Evolutionary conservation across 1,140 invertebrate genomes (phyloP).

Genomic region (Drosophila ohnishii): DNA sequence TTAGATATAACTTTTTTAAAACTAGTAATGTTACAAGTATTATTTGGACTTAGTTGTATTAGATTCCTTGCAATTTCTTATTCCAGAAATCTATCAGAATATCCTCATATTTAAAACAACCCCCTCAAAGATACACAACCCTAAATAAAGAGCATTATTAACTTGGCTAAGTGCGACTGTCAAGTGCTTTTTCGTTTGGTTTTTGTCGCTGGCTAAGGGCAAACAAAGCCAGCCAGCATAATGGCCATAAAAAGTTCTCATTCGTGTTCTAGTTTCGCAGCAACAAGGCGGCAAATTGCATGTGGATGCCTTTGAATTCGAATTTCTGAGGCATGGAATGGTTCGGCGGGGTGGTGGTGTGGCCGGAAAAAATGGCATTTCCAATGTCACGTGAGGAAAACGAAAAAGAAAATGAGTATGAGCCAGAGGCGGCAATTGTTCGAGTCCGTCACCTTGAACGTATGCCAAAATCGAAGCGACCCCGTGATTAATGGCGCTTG

Average conservation of each 20-base stretch:
- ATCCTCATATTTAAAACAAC: not conserved
- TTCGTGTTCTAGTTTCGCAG: slow-evolving; percentile 76
- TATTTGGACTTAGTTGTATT: too few species aligned
- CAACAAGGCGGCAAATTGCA: slow-evolving; percentile 54
- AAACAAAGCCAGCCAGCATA: slow-evolving; percentile 69
- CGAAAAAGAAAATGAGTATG: slow-evolving; percentile 12
- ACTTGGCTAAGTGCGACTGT: not conserved
- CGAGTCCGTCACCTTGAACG: slow-evolving; percentile 68
- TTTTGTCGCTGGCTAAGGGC: slow-evolving; percentile 46
- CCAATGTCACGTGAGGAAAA: slow-evolving; percentile 64
- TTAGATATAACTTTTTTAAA: not conserved
- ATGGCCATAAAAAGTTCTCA: slow-evolving; percentile 74
- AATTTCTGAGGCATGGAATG: slow-evolving; percentile 33
- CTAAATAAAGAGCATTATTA: not conserved
- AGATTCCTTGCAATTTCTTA: not conserved
- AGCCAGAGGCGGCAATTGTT: slow-evolving; percentile 63
- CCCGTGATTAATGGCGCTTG: slow-evolving; percentile 67
- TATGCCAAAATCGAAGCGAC: slow-evolving; percentile 72
- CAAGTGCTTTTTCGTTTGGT: slow-evolving; percentile 7
- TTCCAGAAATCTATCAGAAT: too few species aligned
- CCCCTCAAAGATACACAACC: too few species aligned
- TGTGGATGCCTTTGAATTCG: slow-evolving; percentile 66
- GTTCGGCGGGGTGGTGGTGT: slow-evolving; percentile 16
- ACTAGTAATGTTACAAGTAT: not conserved
- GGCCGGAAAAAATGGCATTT: slow-evolving; percentile 42